These are phyloP conservation scores for Anabas testudineus DNA, from an alignment of 2,797 vertebrate genomes.

Conservation along the genomic window DNA sequence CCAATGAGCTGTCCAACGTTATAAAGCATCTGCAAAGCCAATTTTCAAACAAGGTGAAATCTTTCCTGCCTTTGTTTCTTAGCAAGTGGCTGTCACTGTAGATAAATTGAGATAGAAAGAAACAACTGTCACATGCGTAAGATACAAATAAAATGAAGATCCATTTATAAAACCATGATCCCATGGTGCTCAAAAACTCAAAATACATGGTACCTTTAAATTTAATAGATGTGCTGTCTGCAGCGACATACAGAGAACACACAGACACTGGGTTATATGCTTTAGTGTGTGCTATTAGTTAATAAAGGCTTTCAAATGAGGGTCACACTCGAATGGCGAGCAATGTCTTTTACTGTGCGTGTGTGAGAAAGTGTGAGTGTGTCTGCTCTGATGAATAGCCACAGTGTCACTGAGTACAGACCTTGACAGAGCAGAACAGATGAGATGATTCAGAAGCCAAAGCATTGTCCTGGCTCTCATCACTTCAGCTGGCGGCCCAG, in stretches of 20 bases:
- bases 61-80: neutral
- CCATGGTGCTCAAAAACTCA: neutral
- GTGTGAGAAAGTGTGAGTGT: conserved; percentile 52
- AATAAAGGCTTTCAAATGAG: conserved; percentile 35
- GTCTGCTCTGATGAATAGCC: conserved; percentile 71
- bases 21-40: too few relatives aligned
- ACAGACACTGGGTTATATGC: conserved; percentile 5
- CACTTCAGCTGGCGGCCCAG: conserved; percentile 62
- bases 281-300: conserved; percentile 32
- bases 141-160: neutral
- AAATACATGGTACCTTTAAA: neutral
- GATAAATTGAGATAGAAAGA: neutral
- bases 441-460: conserved; percentile 79
- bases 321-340: conserved; percentile 10
- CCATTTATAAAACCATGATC: neutral
- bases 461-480: conserved; percentile 73
- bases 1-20: too few relatives aligned
- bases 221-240: conserved; percentile 7
- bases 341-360: conserved; percentile 33
- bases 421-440: conserved; percentile 80
- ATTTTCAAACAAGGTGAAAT: too few relatives aligned
- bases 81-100: neutral
- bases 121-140: neutral
- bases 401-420: conserved; percentile 72
- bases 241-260: conserved; percentile 21